These are phyloP conservation scores for Yponomeuta evonymella DNA, from an alignment of 2,888 invertebrate genomes.

Conservation along the genomic window DNA sequence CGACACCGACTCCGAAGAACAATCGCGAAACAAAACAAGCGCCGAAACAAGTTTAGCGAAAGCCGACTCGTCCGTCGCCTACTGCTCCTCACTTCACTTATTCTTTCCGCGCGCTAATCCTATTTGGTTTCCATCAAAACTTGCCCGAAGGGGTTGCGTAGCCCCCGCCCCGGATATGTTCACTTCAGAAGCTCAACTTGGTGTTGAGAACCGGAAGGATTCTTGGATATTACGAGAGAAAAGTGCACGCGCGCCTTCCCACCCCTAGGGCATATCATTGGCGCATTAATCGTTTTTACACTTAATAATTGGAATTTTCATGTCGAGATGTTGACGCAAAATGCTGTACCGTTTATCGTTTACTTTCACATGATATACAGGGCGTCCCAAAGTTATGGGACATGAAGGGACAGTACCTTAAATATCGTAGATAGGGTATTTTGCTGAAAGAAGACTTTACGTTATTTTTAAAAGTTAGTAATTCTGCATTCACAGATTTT, in stretches of 20 bases:
- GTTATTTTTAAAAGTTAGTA: too few relatives aligned
- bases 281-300: too few relatives aligned
- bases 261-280: too few relatives aligned
- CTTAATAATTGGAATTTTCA: too few relatives aligned
- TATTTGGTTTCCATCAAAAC: slow-evolving; percentile 73
- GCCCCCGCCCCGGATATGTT: slow-evolving; percentile 20
- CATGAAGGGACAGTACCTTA: too few relatives aligned
- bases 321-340: too few relatives aligned
- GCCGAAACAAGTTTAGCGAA: slow-evolving; percentile 13
- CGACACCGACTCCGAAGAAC: background rate
- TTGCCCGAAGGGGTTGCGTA: slow-evolving; percentile 57
- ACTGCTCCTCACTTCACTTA: slow-evolving; percentile 52
- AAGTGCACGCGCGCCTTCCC: background rate
- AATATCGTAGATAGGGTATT: too few relatives aligned
- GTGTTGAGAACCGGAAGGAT: background rate
- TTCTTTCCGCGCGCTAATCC: slow-evolving; percentile 68
- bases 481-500: too few relatives aligned
- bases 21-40: slow-evolving; percentile 7
- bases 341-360: too few relatives aligned
- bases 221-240: background rate
- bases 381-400: too few relatives aligned
- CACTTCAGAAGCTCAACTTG: background rate
- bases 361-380: too few relatives aligned
- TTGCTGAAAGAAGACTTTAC: too few relatives aligned
- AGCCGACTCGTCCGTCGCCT: slow-evolving; percentile 33